A percentile compares a stretch with the other conserved stretches of the same genome.
Conservation (phyloP, 2,888 invertebrate species). For the Stomorhina lunata region DNA sequence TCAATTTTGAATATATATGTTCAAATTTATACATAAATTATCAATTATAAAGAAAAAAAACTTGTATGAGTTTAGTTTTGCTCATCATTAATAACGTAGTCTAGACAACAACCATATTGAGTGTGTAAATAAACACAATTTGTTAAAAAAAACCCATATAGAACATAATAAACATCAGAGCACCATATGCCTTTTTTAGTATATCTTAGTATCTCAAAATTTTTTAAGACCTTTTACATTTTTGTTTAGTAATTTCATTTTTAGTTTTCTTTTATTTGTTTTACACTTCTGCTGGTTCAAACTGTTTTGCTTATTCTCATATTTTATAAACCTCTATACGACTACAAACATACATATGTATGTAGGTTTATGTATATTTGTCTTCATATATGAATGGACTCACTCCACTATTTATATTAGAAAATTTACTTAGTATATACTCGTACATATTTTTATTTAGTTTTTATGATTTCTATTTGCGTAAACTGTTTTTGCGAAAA, state of each 20-base stretch:
- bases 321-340: slow-evolving; percentile 49
- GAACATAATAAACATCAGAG: neutral
- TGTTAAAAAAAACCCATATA: no score
- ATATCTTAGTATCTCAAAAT: neutral
- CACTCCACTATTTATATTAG: neutral
- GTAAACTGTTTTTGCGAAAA: slow-evolving; percentile 19
- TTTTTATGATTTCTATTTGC: slow-evolving; percentile 48
- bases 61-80: no score
- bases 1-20: no score
- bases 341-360: slow-evolving; percentile 21
- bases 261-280: slow-evolving; percentile 30
- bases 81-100: no score
- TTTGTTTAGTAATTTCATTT: slow-evolving; percentile 25
- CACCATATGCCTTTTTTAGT: neutral
- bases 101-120: no score
- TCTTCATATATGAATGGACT: no score
- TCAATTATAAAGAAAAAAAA: no score
- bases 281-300: slow-evolving; percentile 29
- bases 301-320: slow-evolving; percentile 1
- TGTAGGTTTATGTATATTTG: no score
- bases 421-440: no score
- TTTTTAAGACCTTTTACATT: slow-evolving; percentile 16
- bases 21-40: no score
- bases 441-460: slow-evolving; percentile 52
- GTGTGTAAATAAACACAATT: no score